A percentile compares a stretch with the other conserved stretches of the same genome.
Conservation (phyloP, 2,113 vertebrate genomes). For the Ranitomeya imitator region DNA sequence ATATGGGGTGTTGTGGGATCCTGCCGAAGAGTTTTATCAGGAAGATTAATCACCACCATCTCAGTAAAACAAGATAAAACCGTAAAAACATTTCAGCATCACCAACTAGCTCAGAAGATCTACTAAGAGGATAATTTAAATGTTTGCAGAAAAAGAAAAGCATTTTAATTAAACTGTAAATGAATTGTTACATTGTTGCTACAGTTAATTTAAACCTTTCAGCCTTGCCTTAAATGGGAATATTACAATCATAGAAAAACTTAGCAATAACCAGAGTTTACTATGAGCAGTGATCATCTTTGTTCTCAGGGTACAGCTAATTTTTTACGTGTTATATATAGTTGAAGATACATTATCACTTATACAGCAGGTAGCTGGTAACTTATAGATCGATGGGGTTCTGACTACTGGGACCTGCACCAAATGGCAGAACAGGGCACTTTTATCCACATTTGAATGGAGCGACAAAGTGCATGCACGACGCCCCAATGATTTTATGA, state of each 20-base stretch:
- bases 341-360: background rate
- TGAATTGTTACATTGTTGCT: background rate
- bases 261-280: background rate
- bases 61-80: conserved; percentile 57
- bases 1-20: conserved; percentile 53
- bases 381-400: too few relatives aligned
- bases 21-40: conserved; percentile 55
- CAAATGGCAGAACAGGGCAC: too few relatives aligned
- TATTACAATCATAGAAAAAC: background rate
- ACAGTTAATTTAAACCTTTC: background rate
- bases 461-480: too few relatives aligned
- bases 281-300: background rate
- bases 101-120: conserved; percentile 21
- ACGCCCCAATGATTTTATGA: too few relatives aligned
- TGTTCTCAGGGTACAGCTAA: background rate
- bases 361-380: background rate
- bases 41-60: conserved; percentile 57
- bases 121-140: background rate
- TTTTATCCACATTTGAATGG: too few relatives aligned
- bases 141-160: conserved; percentile 1
- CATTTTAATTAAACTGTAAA: background rate
- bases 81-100: conserved; percentile 48
- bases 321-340: background rate
- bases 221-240: background rate
- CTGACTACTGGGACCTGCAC: too few relatives aligned